phyloP scores from a whole-genome alignment of 2,113 vertebrate species.

The Crotalus viridis region DNA sequence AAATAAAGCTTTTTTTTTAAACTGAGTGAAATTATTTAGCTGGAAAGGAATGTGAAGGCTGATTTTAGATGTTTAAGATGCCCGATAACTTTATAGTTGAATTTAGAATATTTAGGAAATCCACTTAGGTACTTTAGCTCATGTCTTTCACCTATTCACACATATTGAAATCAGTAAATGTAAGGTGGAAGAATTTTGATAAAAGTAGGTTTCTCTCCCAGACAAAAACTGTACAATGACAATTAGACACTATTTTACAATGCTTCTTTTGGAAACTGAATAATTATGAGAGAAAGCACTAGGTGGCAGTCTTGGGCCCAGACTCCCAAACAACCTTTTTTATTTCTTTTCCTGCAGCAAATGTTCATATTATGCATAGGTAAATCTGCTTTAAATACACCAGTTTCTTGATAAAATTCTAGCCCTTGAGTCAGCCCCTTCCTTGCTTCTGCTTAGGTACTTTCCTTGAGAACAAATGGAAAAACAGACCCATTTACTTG shows the following conservation, averaged over 20 bases:
- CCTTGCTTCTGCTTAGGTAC: not conserved
- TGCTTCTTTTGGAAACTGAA: not conserved
- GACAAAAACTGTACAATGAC: not conserved
- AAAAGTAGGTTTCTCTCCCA: not conserved
- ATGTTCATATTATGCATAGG: not conserved
- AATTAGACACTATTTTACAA: not conserved
- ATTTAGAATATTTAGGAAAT: slow-evolving; percentile 34
- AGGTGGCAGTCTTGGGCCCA: slow-evolving; percentile 18
- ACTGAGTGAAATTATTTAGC: slow-evolving; percentile 51
- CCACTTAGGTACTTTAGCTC: slow-evolving; percentile 33
- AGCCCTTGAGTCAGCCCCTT: not conserved
- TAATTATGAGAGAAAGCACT: not conserved
- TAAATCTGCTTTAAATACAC: not conserved
- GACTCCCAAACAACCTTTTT: not conserved
- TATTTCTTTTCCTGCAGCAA: not conserved
- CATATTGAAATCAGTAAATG: not conserved
- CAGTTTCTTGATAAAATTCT: not conserved
- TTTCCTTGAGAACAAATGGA: not conserved
- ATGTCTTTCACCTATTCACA: not conserved
- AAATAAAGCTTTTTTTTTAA: slow-evolving; percentile 49
- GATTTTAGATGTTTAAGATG: slow-evolving; percentile 49
- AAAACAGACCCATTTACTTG: not conserved
- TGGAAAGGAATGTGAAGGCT: slow-evolving; percentile 53
- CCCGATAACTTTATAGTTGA: slow-evolving; percentile 53
- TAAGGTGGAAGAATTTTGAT: not conserved